Conservation (phyloP, 2,888 invertebrate species). For the Trachelus iudaicus region DNA sequence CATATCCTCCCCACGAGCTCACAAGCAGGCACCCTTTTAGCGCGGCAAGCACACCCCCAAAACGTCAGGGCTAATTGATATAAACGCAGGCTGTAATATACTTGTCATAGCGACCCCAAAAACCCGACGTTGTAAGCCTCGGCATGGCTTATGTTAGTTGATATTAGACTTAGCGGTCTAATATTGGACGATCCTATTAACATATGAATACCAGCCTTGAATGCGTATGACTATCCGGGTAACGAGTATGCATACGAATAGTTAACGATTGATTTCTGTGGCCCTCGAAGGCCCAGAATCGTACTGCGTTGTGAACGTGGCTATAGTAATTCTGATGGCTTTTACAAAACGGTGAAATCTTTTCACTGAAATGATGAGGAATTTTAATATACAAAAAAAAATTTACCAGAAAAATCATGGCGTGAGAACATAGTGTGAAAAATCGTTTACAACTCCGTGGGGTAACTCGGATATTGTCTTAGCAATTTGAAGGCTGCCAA, state of each 20-base stretch:
- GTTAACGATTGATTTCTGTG: not conserved
- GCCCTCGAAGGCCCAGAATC: not conserved
- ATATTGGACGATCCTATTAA: constrained; percentile 43
- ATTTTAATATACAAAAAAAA: not conserved
- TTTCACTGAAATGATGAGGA: not conserved
- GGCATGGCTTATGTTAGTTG: constrained; percentile 47
- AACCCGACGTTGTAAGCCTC: constrained; percentile 25
- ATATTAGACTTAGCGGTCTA: constrained; percentile 51
- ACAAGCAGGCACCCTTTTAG: constrained; percentile 42
- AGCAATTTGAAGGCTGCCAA: constrained; percentile 34
- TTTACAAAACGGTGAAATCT: too few relatives aligned
- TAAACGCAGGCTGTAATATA: constrained; percentile 65
- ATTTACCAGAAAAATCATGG: not conserved
- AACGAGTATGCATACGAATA: not conserved
- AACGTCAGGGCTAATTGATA: constrained; percentile 65
- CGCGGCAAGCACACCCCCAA: constrained; percentile 52
- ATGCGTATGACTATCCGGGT: not conserved
- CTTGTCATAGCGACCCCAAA: constrained; percentile 59
- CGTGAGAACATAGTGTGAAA: not conserved
- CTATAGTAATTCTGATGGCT: not conserved
- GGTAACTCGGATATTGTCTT: constrained; percentile 38
- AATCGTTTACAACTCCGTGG: not conserved
- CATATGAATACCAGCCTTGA: constrained; percentile 39
- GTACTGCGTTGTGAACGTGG: not conserved
- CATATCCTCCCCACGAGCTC: not conserved